A percentile compares a stretch with the other conserved stretches of the same genome.
phyloP scores from a whole-genome alignment of 2,797 vertebrate species.

The Oreochromis grahami region DNA sequence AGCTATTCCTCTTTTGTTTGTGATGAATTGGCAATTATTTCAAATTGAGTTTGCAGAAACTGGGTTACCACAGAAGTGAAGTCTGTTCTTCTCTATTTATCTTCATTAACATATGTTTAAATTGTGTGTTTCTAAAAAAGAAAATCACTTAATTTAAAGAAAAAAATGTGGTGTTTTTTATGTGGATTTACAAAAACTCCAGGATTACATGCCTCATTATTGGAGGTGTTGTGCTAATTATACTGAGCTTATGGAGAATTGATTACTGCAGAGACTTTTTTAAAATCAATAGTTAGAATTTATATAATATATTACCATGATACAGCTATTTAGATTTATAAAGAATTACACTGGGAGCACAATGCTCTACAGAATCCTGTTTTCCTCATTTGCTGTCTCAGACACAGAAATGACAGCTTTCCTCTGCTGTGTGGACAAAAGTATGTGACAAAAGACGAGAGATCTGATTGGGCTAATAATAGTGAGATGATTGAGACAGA shows the following conservation, averaged over 20 bases:
- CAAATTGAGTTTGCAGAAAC: not conserved
- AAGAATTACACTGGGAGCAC: not conserved
- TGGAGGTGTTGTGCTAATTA: not conserved
- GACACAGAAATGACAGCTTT: not conserved
- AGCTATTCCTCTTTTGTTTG: not conserved
- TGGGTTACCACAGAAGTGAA: not conserved
- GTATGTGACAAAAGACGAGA: conserved; percentile 33
- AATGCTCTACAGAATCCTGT: not conserved
- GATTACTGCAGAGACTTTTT: not conserved
- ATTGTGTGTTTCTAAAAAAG: not conserved
- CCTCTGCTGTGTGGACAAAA: conserved; percentile 14
- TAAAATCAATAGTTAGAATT: not conserved
- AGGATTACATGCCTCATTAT: not conserved
- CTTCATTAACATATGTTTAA: not conserved
- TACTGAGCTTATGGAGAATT: not conserved
- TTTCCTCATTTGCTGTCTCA: not conserved
- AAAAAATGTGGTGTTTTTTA: not conserved
- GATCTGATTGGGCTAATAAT: conserved; percentile 28
- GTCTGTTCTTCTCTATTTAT: not conserved
- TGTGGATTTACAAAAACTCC: not conserved
- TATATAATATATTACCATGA: not conserved
- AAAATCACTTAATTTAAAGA: not conserved
- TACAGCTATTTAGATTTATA: not conserved
- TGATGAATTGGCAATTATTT: not conserved
- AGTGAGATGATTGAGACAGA: conserved; percentile 35